A percentile compares a stretch with the other conserved stretches of the same genome.
These are phyloP conservation scores for Dendrophyllia cribrosa DNA, from an alignment of 64 coral and sea anemone genomes.

Conservation along the genomic window DNA sequence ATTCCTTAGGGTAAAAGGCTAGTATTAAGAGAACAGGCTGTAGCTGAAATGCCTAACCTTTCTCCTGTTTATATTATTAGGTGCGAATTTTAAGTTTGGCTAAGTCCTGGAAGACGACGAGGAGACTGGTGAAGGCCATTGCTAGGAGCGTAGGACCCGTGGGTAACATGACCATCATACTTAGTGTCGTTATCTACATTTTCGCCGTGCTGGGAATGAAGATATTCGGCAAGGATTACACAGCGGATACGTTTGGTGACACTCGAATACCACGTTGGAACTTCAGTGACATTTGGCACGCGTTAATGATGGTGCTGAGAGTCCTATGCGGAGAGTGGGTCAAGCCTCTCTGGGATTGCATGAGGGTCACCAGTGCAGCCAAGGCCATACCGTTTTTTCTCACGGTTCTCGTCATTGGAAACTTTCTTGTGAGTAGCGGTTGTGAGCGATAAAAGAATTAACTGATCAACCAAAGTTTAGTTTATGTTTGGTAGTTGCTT, in stretches of 20 bases:
- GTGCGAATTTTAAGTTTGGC: slow-evolving; percentile 80
- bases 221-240: slow-evolving; percentile 77
- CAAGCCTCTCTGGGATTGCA: slow-evolving; percentile 86
- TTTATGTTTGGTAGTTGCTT: too few species aligned
- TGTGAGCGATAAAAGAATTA: too few species aligned
- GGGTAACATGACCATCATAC: slow-evolving; percentile 81
- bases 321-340: slow-evolving; percentile 89
- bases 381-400: slow-evolving; percentile 72
- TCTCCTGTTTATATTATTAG: not conserved
- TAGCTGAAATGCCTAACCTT: too few species aligned
- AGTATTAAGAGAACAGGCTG: too few species aligned
- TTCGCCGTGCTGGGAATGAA: slow-evolving; percentile 87
- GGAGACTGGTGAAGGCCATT: slow-evolving; percentile 66
- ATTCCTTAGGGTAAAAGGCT: too few species aligned
- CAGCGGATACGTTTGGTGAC: slow-evolving; percentile 52
- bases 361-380: slow-evolving; percentile 64
- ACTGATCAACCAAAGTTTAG: too few species aligned
- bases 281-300: slow-evolving; percentile 88
- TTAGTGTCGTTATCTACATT: slow-evolving; percentile 78
- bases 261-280: slow-evolving; percentile 82
- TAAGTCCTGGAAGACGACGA: slow-evolving; percentile 88
- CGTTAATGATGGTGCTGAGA: slow-evolving; percentile 84
- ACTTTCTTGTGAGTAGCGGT: slow-evolving; percentile 79
- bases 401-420: slow-evolving; percentile 72
- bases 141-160: slow-evolving; percentile 73